Conservation (phyloP, 2,797 vertebrate genomes). For the Stomatorhinus walkeri region DNA sequence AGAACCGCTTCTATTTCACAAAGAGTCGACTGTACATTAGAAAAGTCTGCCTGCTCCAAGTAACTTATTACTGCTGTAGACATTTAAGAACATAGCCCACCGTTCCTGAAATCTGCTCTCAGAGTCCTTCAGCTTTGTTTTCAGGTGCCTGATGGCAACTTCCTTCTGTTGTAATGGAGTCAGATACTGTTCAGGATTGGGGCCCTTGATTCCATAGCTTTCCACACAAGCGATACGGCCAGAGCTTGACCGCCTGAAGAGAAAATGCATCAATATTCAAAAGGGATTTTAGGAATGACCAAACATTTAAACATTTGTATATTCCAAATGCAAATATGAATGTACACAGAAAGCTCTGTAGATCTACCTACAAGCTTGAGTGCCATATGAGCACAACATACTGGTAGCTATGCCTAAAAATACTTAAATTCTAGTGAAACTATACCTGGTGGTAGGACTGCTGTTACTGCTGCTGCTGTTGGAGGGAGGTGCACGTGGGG, state of each 20-base stretch:
- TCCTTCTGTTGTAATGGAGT: constrained; percentile 97
- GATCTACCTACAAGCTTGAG: background rate
- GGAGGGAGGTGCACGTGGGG: constrained; percentile 67
- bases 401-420: background rate
- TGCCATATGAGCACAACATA: background rate
- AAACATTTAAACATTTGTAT: background rate
- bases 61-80: background rate
- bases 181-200: constrained; percentile 89
- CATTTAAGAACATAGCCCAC: constrained; percentile 48
- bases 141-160: constrained; percentile 84
- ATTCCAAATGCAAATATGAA: background rate
- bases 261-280: background rate
- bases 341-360: background rate
- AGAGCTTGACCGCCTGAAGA: constrained; percentile 48
- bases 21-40: background rate
- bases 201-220: constrained; percentile 80
- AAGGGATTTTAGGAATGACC: background rate
- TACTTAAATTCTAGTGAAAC: background rate
- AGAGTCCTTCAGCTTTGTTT: constrained; percentile 80
- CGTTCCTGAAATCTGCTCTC: constrained; percentile 78
- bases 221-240: constrained; percentile 78
- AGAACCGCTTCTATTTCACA: background rate
- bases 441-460: constrained; percentile 77
- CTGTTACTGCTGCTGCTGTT: constrained; percentile 62
- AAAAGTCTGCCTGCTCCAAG: background rate